Conservation (phyloP, 37 sponge, comb jelly and placozoan species). For the Aphrocallistes beatrix region DNA sequence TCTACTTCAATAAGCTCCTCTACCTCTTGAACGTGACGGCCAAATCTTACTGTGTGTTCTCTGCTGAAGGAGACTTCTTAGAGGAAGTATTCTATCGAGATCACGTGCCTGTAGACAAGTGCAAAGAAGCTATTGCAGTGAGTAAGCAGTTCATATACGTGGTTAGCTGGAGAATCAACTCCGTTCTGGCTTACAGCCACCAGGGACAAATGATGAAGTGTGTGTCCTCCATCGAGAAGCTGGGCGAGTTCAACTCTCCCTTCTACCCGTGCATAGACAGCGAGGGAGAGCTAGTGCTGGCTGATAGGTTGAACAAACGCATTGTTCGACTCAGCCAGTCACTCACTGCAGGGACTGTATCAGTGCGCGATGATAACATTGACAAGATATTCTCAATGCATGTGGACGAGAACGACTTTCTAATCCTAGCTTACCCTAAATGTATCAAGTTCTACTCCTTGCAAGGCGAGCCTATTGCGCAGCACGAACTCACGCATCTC, state of each 20-base stretch:
- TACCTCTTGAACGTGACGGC: not conserved
- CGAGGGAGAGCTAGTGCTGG: not conserved
- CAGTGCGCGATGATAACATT: not conserved
- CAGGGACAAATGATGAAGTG: not conserved
- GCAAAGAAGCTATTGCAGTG: not conserved
- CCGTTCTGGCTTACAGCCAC: not conserved
- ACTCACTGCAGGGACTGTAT: not conserved
- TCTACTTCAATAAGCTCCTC: not conserved
- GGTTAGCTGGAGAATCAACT: not conserved
- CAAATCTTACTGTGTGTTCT: constrained; percentile 5
- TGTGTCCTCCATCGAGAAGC: not conserved
- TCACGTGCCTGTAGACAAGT: not conserved
- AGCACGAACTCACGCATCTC: not conserved
- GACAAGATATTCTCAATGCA: not conserved
- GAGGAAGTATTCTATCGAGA: constrained; percentile 11
- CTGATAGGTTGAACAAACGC: not conserved
- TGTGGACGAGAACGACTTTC: not conserved
- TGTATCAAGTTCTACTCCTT: not conserved
- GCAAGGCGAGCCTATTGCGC: not conserved
- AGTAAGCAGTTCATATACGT: not conserved
- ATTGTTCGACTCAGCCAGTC: not conserved
- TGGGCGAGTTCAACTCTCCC: not conserved
- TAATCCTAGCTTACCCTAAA: not conserved
- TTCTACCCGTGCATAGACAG: not conserved
- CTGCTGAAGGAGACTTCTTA: not conserved